Conservation (phyloP, 2,113 vertebrate species). For the Furnarius figulus region DNA sequence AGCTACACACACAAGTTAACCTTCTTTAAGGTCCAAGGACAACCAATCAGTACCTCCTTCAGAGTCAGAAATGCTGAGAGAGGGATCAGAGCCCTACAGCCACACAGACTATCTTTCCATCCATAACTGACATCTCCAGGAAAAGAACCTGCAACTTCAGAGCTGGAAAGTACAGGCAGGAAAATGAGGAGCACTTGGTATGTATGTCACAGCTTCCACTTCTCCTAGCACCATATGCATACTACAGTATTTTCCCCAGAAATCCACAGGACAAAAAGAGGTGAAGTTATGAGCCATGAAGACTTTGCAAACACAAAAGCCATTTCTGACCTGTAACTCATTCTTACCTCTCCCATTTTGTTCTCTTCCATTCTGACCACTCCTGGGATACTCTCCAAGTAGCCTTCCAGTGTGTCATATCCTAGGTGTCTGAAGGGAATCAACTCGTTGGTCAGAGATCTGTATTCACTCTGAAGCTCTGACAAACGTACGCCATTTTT, state of each 20-base stretch:
- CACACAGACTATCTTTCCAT: neutral
- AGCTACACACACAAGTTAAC: neutral
- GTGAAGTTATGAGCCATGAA: neutral
- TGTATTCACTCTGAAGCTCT: constrained; percentile 83
- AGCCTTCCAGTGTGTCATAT: constrained; percentile 79
- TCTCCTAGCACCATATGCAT: neutral
- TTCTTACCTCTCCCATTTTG: constrained; percentile 87
- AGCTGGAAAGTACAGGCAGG: neutral
- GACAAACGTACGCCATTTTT: constrained; percentile 81
- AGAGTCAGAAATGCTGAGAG: neutral
- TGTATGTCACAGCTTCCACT: neutral
- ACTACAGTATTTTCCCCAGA: neutral
- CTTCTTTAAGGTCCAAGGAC: neutral
- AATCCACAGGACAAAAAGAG: neutral
- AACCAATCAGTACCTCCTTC: neutral
- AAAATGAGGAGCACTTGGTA: neutral
- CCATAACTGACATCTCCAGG: neutral
- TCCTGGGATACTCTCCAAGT: constrained; percentile 83
- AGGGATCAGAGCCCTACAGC: neutral
- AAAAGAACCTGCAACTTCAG: neutral
- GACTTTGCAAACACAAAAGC: neutral
- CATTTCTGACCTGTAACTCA: neutral
- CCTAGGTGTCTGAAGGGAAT: constrained; percentile 86
- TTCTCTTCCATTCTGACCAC: constrained; percentile 81
- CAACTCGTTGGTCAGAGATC: constrained; percentile 83